Evolutionary conservation across 2,113 vertebrate genomes (phyloP).

Genomic region (Stigmatopora nigra): DNA sequence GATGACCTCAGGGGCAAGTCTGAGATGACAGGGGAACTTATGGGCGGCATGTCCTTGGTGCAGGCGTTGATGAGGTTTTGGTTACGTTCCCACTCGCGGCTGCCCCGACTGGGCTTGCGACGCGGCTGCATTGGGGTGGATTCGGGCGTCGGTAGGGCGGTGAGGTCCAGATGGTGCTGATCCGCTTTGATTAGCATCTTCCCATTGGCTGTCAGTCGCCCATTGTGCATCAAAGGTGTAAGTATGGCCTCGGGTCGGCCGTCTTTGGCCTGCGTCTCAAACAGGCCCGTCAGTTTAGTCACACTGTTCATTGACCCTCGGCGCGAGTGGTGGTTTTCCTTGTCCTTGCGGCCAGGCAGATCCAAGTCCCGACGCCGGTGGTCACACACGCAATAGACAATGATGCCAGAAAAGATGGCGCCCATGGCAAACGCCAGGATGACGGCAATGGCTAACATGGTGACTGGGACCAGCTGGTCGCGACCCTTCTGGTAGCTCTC

Average conservation of each 20-base stretch:
- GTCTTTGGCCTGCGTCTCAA: constrained; percentile 89
- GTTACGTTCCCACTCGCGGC: constrained; percentile 93
- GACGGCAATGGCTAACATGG: constrained; percentile 90
- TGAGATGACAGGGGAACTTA: constrained; percentile 85
- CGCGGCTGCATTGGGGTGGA: constrained; percentile 95
- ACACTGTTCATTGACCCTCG: constrained; percentile 95
- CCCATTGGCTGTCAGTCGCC: constrained; percentile 78
- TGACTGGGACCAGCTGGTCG: constrained; percentile 92
- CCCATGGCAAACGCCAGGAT: constrained; percentile 97
- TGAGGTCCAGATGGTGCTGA: constrained; percentile 90
- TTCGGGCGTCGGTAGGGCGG: constrained; percentile 89
- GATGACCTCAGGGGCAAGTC: constrained; percentile 89
- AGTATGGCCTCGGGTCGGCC: constrained; percentile 90
- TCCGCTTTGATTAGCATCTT: constrained; percentile 95
- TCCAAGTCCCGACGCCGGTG: constrained; percentile 85
- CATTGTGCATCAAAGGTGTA: constrained; percentile 92
- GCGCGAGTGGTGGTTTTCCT: constrained; percentile 78
- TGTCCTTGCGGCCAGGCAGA: constrained; percentile 80
- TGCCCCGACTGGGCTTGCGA: constrained; percentile 85
- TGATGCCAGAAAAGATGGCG: constrained; percentile 89
- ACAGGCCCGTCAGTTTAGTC: constrained; percentile 92
- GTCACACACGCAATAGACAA: constrained; percentile 94
- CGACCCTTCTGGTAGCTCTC: constrained; percentile 95
- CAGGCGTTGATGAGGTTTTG: constrained; percentile 98
- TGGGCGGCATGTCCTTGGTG: constrained; percentile 85